Conservation (phyloP, 2,888 invertebrate genomes). For the Odontomyia ornata region DNA sequence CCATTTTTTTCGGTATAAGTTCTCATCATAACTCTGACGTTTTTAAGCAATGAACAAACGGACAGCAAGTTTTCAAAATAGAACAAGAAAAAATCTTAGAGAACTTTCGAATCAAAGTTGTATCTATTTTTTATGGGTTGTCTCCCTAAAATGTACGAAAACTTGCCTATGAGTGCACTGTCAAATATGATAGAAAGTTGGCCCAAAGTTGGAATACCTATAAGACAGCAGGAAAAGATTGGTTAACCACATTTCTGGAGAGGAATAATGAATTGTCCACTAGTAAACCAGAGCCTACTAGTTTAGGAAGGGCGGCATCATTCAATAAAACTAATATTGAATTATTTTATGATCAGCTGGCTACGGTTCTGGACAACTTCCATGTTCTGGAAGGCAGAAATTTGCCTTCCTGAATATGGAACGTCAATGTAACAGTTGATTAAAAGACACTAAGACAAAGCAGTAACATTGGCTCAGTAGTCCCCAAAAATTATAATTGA, state of each 20-base stretch:
- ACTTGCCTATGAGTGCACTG: neutral
- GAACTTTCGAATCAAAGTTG: neutral
- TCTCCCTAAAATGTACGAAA: neutral
- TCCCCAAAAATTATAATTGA: too few relatives aligned
- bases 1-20: too few relatives aligned
- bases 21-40: too few relatives aligned
- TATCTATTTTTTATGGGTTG: neutral
- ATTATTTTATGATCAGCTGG: neutral
- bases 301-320: neutral
- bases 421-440: too few relatives aligned
- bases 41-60: neutral
- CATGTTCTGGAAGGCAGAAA: too few relatives aligned
- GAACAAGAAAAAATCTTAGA: neutral
- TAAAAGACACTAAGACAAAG: too few relatives aligned
- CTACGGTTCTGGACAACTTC: neutral
- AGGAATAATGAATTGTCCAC: neutral
- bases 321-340: neutral
- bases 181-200: neutral
- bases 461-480: too few relatives aligned
- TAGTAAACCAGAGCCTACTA: neutral
- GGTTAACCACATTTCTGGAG: neutral
- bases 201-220: neutral
- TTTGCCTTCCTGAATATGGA: too few relatives aligned
- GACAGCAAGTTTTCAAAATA: neutral
- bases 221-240: slow-evolving; percentile 1